Evolutionary conservation across 2,113 vertebrate genomes (phyloP), one percentile per base, ranked within the genome.

Genomic region (Noturus placidus): DNA sequence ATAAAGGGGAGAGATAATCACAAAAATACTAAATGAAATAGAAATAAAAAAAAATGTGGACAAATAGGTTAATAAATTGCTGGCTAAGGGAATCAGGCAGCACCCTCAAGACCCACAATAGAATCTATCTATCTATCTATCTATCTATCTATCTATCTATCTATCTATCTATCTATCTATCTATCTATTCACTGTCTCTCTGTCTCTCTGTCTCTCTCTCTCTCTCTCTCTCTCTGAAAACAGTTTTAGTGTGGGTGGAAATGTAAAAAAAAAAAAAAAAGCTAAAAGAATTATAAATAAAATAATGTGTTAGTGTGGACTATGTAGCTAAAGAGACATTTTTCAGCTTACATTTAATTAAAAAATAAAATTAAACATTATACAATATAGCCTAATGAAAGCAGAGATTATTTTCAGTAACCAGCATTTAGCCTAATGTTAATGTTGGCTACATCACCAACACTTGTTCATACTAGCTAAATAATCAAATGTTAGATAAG

Each of bases 81-180:
- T 82, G 14, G 61, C 38, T 83, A 52, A 83, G 84, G 79, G 78
- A 87, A 20, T 65, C 54, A 82, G 50, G 74, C 86, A 65, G 57
- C 67, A 88, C 81, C 80, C 84, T n/a, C 17, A 79, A 82, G 13
- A 72, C 70, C 69, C 70, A 69, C 83, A 33, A 33, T 86, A 54
- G 33, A 83, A 77, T 90, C 88, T 88, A 81, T 79, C 42, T 25
- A 70, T 79, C 42, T 25, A 70, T 52, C n/a, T n/a, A n/a, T n/a
- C n/a, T n/a, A n/a, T n/a, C n/a, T n/a, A n/a, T n/a, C n/a, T n/a
- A n/a, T n/a, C n/a, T n/a, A n/a, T n/a, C n/a, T n/a, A n/a, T n/a
- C n/a, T n/a, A n/a, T n/a, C n/a, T n/a, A n/a, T n/a, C n/a, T n/a
- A n/a, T n/a, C n/a, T n/a, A n/a, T n/a, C n/a, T n/a, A n/a, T n/a